Percentiles rank a stretch among this genome's conserved stretches.
These are phyloP conservation scores for Invenusta paracnida DNA, from an alignment of 2,888 invertebrate species.

Conservation along the genomic window DNA sequence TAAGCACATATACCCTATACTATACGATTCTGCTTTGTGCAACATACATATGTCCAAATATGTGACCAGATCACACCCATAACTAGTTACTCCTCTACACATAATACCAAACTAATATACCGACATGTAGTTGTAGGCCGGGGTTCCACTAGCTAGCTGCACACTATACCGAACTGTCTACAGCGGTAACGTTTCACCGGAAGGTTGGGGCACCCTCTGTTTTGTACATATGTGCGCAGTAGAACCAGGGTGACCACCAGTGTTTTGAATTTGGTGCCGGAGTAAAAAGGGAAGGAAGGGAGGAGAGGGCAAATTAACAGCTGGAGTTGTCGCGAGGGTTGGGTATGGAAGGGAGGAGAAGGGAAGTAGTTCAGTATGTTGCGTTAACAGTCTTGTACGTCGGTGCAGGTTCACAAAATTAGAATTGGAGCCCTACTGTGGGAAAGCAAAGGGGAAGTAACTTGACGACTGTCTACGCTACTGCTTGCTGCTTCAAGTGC, in stretches of 20 bases:
- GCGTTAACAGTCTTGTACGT: neutral
- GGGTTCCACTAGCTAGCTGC: no score
- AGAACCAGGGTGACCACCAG: conserved; percentile 7
- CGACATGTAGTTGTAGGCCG: no score
- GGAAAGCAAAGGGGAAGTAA: neutral
- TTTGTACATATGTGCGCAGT: no score
- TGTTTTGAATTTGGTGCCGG: neutral
- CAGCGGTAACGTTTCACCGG: no score
- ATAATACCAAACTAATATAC: no score
- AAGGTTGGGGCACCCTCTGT: no score
- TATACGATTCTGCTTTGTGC: no score
- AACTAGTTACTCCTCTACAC: no score
- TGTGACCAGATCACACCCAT: no score
- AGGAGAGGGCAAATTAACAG: conserved; percentile 21
- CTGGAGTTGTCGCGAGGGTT: neutral
- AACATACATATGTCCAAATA: no score
- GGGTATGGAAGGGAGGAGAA: neutral
- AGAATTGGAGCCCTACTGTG: neutral
- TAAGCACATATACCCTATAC: no score
- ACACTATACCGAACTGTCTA: no score
- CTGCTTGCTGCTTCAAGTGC: neutral
- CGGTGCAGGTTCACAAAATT: conserved; percentile 23
- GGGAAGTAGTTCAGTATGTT: neutral
- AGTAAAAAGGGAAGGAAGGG: neutral
- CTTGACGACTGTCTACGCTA: neutral